Evolutionary conservation across 2,113 vertebrate genomes (phyloP).

Genomic region (Mus pahari): DNA sequence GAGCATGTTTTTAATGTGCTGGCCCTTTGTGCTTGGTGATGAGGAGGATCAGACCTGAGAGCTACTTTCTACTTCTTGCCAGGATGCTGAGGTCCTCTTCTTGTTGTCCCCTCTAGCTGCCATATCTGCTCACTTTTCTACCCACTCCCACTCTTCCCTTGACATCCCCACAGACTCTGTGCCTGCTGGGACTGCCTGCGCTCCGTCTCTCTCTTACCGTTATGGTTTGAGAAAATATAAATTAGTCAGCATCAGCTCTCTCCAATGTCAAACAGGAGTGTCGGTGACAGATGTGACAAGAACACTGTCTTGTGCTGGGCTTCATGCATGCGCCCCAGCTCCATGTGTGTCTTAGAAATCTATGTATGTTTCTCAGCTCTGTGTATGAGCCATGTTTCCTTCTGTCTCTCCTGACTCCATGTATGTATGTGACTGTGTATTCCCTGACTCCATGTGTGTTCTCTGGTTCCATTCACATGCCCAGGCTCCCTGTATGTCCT

Average conservation of each 20-base stretch:
- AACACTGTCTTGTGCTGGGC: no score
- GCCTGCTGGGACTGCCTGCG: not conserved
- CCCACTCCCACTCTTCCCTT: rapidly evolving
- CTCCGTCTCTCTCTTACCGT: not conserved
- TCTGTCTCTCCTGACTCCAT: not conserved
- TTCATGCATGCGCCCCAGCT: not conserved
- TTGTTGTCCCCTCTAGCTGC: rapidly evolving
- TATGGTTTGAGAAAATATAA: not conserved
- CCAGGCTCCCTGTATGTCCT: not conserved
- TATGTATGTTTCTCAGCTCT: no score
- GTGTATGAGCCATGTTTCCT: not conserved
- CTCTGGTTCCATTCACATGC: no score
- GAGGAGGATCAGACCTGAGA: rapidly evolving
- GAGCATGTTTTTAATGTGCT: not conserved
- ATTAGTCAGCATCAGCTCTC: no score
- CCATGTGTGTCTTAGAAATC: not conserved
- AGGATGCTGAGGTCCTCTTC: rapidly evolving
- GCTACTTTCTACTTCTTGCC: rapidly evolving
- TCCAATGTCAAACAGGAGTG: rapidly evolving
- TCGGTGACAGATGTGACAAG: not conserved
- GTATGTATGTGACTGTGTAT: no score
- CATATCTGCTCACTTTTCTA: not conserved
- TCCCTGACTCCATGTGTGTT: no score
- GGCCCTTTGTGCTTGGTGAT: rapidly evolving
- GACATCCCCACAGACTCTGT: rapidly evolving